Conservation (phyloP, 2,113 vertebrate species). For the Tragelaphus imberbis region DNA sequence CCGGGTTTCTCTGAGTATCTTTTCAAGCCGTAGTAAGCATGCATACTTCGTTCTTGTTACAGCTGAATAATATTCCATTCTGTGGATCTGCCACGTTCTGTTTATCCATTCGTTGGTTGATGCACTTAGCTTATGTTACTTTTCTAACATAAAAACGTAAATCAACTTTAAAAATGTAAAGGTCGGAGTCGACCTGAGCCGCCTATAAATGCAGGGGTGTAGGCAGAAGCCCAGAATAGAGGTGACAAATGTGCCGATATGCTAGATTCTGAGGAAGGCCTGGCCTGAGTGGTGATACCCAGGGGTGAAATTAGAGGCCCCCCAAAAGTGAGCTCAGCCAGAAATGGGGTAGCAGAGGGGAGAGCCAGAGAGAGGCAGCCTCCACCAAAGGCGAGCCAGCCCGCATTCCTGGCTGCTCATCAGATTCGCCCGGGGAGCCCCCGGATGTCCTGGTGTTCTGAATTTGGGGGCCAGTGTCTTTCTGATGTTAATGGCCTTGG, state of each 20-base stretch:
- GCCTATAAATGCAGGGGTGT: background rate
- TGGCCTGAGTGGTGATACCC: accelerated
- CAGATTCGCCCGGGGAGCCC: accelerated
- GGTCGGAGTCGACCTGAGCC: background rate
- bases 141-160: background rate
- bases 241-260: too few relatives aligned
- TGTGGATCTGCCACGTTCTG: accelerated
- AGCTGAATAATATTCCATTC: accelerated
- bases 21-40: accelerated
- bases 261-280: background rate
- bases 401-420: accelerated
- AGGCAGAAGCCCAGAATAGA: background rate
- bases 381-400: accelerated
- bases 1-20: background rate
- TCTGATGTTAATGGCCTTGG: background rate
- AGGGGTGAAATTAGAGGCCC: background rate
- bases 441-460: accelerated
- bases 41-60: accelerated
- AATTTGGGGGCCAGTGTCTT: accelerated
- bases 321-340: background rate
- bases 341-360: background rate
- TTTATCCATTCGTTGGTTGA: background rate
- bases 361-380: background rate
- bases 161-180: background rate
- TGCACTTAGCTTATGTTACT: background rate